Conservation (phyloP, 2,113 vertebrate species). For the Pachypanchax playfairii region DNA sequence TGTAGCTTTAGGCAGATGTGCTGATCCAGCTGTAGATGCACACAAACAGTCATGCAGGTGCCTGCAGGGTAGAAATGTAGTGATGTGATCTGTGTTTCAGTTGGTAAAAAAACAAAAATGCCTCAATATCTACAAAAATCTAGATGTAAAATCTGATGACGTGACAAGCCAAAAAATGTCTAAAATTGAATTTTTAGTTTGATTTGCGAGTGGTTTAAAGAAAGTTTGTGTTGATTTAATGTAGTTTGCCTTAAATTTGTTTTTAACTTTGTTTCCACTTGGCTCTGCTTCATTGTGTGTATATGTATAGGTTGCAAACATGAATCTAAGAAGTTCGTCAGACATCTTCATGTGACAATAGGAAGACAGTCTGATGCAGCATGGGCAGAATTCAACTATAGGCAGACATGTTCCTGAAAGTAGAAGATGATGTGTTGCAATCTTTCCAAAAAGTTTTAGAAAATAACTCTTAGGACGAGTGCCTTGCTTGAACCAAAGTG, state of each 20-base stretch:
- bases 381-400: conserved; percentile 69
- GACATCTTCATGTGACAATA: conserved; percentile 51
- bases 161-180: not conserved
- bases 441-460: conserved; percentile 95
- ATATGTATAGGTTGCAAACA: conserved; percentile 41
- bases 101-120: conserved; percentile 9
- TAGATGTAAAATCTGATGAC: not conserved
- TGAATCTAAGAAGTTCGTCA: conserved; percentile 44
- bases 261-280: conserved; percentile 16
- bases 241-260: not conserved
- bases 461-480: conserved; percentile 99
- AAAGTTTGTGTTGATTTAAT: too few species aligned
- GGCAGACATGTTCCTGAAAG: conserved; percentile 79
- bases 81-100: conserved; percentile 1
- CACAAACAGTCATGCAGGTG: conserved; percentile 44
- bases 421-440: conserved; percentile 90
- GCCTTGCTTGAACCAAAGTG: conserved; percentile 99
- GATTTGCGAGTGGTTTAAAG: conserved; percentile 9
- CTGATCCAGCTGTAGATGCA: conserved; percentile 64
- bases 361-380: conserved; percentile 62
- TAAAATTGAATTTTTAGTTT: not conserved
- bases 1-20: conserved; percentile 66
- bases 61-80: conserved; percentile 21
- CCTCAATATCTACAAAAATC: conserved; percentile 4
- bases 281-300: conserved; percentile 50